These are phyloP conservation scores for Osedax fenrisi DNA, from an alignment of 2,888 invertebrate species.

Conservation along the genomic window DNA sequence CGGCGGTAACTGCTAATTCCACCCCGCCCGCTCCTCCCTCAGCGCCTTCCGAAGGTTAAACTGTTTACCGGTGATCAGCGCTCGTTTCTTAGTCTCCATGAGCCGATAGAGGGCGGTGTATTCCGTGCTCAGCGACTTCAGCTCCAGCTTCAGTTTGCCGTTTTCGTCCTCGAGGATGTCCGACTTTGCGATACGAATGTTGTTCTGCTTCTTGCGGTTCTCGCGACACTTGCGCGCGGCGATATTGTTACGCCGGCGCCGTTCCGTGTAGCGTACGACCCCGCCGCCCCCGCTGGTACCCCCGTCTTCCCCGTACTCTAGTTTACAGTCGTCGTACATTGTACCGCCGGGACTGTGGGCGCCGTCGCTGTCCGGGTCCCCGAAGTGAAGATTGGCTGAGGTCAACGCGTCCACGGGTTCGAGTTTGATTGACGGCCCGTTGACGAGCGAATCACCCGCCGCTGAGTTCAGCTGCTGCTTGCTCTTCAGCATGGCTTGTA, in stretches of 20 bases:
- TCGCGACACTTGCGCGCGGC: slow-evolving; percentile 52
- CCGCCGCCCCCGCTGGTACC: not conserved
- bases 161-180: slow-evolving; percentile 50
- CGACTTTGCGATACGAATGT: slow-evolving; percentile 48
- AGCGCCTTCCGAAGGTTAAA: slow-evolving; percentile 7
- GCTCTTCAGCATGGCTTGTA: too few relatives aligned
- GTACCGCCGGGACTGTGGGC: not conserved
- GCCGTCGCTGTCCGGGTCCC: not conserved
- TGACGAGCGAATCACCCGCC: too few relatives aligned
- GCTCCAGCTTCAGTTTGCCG: slow-evolving; percentile 59
- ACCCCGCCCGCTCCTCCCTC: too few relatives aligned
- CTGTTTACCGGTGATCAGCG: not conserved
- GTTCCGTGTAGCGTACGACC: slow-evolving; percentile 46
- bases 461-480: too few relatives aligned
- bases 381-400: too few relatives aligned
- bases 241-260: slow-evolving; percentile 52
- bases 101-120: slow-evolving; percentile 69
- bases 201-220: slow-evolving; percentile 50
- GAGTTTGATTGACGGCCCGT: too few relatives aligned
- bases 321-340: not conserved
- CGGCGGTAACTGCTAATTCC: too few relatives aligned
- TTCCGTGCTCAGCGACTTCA: slow-evolving; percentile 76
- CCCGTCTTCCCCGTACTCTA: not conserved
- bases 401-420: too few relatives aligned
- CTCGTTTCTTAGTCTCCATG: slow-evolving; percentile 43